phyloP scores from a whole-genome alignment of 92 coral and sea anemone genomes.

The Palythoa caribaeorum region DNA sequence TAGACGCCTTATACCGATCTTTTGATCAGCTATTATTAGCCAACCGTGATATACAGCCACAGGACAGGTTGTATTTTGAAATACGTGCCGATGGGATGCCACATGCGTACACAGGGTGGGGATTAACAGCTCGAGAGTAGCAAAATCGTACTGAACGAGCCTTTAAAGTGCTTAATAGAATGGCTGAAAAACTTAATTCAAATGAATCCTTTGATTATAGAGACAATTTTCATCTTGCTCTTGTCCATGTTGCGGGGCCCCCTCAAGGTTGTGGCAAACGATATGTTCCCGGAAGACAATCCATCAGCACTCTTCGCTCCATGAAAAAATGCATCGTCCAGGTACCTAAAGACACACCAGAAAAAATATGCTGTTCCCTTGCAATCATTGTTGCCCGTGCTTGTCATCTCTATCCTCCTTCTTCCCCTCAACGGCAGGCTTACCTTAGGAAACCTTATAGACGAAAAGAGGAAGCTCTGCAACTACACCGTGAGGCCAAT shows the following conservation, averaged over 20 bases:
- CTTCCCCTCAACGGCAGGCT: too few species aligned
- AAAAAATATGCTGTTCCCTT: not conserved
- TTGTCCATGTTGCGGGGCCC: not conserved
- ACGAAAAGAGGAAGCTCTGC: too few species aligned
- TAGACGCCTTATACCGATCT: too few species aligned
- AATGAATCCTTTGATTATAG: not conserved
- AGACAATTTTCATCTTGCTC: not conserved
- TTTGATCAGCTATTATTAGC: too few species aligned
- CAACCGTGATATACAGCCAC: too few species aligned
- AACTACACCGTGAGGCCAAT: too few species aligned
- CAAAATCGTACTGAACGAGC: not conserved
- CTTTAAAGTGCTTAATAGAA: not conserved
- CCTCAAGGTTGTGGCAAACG: not conserved
- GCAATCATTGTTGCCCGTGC: too few species aligned
- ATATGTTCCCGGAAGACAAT: not conserved
- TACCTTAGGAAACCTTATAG: too few species aligned
- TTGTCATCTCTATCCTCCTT: too few species aligned
- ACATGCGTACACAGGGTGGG: not conserved
- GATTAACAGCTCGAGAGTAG: not conserved
- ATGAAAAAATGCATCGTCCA: not conserved
- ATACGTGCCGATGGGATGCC: not conserved
- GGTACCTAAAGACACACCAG: not conserved
- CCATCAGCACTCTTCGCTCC: not conserved
- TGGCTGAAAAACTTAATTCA: not conserved
- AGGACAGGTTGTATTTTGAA: not conserved